Base-by-base conservation (phyloP, 2,888 invertebrate genomes). In the Drosophila longiperda region DNA sequence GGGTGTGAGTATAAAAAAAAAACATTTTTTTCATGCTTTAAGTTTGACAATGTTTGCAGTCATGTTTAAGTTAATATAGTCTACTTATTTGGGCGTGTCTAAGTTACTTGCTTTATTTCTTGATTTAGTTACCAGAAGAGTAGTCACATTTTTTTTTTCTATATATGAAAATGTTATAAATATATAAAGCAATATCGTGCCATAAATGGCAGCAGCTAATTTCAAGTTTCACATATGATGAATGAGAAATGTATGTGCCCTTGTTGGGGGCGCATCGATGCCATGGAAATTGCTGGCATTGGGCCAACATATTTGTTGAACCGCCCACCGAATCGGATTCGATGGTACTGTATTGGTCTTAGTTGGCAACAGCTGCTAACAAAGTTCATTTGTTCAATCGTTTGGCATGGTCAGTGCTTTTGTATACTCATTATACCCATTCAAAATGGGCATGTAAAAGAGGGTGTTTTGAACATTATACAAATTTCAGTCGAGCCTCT, bases 401-500 rank as follows among this genome's bases (percentile, higher is more conserved):
- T 34, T 86, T 83, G 87, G 85, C 66, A 82, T 86, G 84, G 89
- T 86, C 88, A 86, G 81, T 78, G 70, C 63, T 67, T 45, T 63
- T 40, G 15, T 32, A 38, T 57, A 40, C 26, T 45, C 23, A 12
- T 45, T 45, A 15, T 23, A 4, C 23, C 23, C 20, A 45, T 40
- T 40, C 8, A 11, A n/a, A n/a, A 11, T 40, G 2, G 29, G 6
- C 1, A n/a, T 40, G 4, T 6, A 29, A 29, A 45, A 8, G 1
- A 45, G 45, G 45, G 23, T 15, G 7, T 15, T 7, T 15, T 20
- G 20, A 3, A 23, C 2, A 23, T 3, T 45, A 15, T 4, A 23
- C 1, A 7, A 23, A 8, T 45, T 15, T 8, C 15, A 23, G 2
- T 12, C 45, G 12, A 12, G 7, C 7, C 23, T 4, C 7, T 23